Evolutionary conservation across 2,888 invertebrate species (phyloP), one percentile per base, ranked within the genome.

Genomic region (Clitarchus hookeri): DNA sequence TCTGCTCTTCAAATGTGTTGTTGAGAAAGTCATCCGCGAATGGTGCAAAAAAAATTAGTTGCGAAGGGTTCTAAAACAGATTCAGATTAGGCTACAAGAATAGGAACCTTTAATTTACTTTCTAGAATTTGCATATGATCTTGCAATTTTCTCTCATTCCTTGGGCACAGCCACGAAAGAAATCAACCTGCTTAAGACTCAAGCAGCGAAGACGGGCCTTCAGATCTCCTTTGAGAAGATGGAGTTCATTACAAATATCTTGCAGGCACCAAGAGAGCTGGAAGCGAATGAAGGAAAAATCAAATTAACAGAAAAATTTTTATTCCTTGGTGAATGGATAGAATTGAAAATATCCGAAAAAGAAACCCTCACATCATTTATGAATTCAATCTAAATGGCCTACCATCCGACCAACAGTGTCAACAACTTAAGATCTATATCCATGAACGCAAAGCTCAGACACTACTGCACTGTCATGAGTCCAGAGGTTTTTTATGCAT

Each of bases 81-180:
- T 83, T 83, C 27, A 85, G n/a, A 84, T 83, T 85, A 9, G 53
- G 84, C 26, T 87, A 2, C 26, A 82, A 53, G 26, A 86, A 36
- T 19, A 36, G 23, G 83, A 92, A 13, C 19, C 23, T 80, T 16
- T n/a, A 83, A 44, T 85, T n/a, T 79, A 85, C 6, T 78, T 79
- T 44, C 16, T 79, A 77, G 85, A 12, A 16, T 85, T 77, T 82
- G 82, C 85, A 82, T 83, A 85, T 8, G 83, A 83, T 82, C 79
- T 85, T 44, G 12, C 82, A 9, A 44, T 84, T 54, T 84, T 44
- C 44, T n/a, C 53, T 54, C 25, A 84, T 84, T 54, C 16, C n/a
- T 23, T 84, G 44, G 19, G 11, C 19, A 53, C 23, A 84, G 19
- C 84, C n/a, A 26, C 27, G 19, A 26, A 84, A 12, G 0, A 84